Evolutionary conservation across 2,888 invertebrate genomes (phyloP).

Genomic region (Apeira syringaria): DNA sequence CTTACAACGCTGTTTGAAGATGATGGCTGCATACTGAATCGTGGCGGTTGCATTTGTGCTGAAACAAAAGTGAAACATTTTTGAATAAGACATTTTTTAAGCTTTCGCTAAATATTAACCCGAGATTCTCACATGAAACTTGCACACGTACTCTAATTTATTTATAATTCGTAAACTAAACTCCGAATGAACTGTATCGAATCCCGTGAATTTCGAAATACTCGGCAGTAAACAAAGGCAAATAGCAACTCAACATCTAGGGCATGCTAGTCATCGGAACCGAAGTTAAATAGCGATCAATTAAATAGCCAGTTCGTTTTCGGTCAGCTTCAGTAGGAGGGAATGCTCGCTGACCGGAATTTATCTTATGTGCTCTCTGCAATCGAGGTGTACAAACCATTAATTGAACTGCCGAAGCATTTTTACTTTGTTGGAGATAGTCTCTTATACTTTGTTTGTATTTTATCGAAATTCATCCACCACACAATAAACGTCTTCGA

Average conservation of each 20-base stretch:
- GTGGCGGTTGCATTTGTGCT: slow-evolving; percentile 90
- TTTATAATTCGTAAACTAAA: slow-evolving; percentile 21
- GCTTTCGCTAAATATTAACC: slow-evolving; percentile 3
- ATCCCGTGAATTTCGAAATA: slow-evolving; percentile 20
- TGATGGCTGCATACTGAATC: slow-evolving; percentile 94
- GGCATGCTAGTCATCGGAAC: slow-evolving; percentile 28
- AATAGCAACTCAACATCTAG: slow-evolving; percentile 23
- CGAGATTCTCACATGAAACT: slow-evolving; percentile 11
- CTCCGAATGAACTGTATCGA: slow-evolving; percentile 21
- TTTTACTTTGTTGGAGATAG: slow-evolving; percentile 18
- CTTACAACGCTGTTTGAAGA: slow-evolving; percentile 93
- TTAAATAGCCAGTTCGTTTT: slow-evolving; percentile 45
- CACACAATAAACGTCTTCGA: background rate
- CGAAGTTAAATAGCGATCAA: slow-evolving; percentile 45
- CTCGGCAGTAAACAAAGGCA: slow-evolving; percentile 20
- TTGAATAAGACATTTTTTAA: background rate
- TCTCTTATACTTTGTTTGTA: no score
- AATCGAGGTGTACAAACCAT: slow-evolving; percentile 37
- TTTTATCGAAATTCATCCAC: no score
- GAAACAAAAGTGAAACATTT: slow-evolving; percentile 41
- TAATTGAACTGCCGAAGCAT: slow-evolving; percentile 40
- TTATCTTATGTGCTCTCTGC: slow-evolving; percentile 43
- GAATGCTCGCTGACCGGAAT: slow-evolving; percentile 56
- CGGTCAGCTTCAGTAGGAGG: slow-evolving; percentile 39
- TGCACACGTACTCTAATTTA: slow-evolving; percentile 19